Conservation (phyloP, 2,797 vertebrate species). For the Pygocentrus nattereri region DNA sequence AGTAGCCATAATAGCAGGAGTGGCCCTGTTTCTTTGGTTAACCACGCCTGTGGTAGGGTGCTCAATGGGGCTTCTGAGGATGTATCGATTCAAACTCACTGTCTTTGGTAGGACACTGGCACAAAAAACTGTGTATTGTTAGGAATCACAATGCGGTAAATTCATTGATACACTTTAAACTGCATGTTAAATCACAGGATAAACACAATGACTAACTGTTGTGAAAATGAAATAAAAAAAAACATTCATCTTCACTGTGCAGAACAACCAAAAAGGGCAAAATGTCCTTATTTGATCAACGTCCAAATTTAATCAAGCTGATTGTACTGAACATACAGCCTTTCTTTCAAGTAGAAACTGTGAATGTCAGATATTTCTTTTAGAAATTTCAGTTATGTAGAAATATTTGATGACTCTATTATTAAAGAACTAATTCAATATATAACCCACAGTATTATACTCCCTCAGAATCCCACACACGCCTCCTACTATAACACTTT, state of each 20-base stretch:
- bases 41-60: constrained; percentile 11
- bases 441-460: constrained; percentile 34
- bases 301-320: neutral
- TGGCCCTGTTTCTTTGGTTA: constrained; percentile 20
- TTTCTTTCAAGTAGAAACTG: neutral
- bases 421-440: constrained; percentile 36
- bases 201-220: neutral
- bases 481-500: constrained; percentile 77
- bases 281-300: neutral
- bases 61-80: constrained; percentile 22
- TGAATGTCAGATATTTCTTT: constrained; percentile 49
- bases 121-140: neutral
- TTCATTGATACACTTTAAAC: neutral
- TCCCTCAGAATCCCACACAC: constrained; percentile 71
- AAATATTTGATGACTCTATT: constrained; percentile 61
- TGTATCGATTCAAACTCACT: constrained; percentile 55
- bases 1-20: constrained; percentile 27
- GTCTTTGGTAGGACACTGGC: neutral
- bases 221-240: no score
- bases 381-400: constrained; percentile 75
- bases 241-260: neutral
- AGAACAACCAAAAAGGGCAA: no score
- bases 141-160: neutral
- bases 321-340: neutral
- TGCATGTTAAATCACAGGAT: neutral